These are phyloP conservation scores for Lithophane leautieri DNA, from an alignment of 2,888 invertebrate species.

Conservation along the genomic window DNA sequence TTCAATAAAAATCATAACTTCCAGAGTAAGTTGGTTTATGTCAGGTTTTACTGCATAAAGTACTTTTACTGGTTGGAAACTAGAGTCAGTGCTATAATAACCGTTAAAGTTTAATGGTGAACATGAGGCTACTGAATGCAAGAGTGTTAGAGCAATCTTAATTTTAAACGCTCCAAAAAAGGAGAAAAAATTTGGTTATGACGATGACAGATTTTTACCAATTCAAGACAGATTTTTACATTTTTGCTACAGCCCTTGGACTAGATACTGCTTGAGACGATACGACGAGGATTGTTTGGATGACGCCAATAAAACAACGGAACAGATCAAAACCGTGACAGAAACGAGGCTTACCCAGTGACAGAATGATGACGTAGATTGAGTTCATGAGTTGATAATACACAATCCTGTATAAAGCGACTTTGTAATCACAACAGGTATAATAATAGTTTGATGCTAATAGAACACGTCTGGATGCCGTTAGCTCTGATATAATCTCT, in stretches of 20 bases:
- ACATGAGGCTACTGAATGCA: not conserved
- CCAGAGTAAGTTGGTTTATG: conserved; percentile 55
- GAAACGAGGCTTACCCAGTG: not conserved
- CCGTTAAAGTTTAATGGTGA: conserved; percentile 18
- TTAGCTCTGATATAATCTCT: conserved; percentile 14
- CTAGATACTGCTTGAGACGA: not conserved
- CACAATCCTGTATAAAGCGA: not conserved
- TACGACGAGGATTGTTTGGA: not conserved
- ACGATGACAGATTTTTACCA: not conserved
- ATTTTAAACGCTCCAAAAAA: not conserved
- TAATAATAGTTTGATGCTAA: not conserved
- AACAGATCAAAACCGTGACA: not conserved
- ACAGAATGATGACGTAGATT: not conserved
- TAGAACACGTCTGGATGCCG: conserved; percentile 2
- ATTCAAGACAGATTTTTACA: not conserved
- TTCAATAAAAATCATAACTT: conserved; percentile 50
- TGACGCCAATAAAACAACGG: no score
- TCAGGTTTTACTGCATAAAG: conserved; percentile 35
- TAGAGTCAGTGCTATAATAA: not conserved
- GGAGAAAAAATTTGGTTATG: no score
- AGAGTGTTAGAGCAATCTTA: not conserved
- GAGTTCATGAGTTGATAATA: not conserved
- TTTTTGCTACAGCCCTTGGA: not conserved
- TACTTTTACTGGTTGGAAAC: conserved; percentile 26
- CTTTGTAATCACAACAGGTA: not conserved